A percentile compares a stretch with the other conserved stretches of the same genome.
Conservation (phyloP, 2,113 vertebrate genomes). For the Spizaetus ornatus region DNA sequence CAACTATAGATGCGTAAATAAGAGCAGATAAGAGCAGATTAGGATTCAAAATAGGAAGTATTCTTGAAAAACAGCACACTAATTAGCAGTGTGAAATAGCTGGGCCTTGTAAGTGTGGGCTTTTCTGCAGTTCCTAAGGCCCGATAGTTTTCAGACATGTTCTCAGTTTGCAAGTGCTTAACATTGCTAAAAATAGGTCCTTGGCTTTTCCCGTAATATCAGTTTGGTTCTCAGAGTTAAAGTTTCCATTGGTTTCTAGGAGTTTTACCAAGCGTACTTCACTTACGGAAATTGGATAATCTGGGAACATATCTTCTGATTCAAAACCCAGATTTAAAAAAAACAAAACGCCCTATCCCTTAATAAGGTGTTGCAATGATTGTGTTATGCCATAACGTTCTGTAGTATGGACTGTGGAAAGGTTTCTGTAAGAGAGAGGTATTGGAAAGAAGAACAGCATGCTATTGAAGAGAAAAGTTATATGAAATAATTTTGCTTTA, state of each 20-base stretch:
- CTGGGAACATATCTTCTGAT: not conserved
- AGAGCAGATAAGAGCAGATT: not conserved
- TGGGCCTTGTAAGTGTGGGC: not conserved
- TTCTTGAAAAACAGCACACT: not conserved
- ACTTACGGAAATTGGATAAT: not conserved
- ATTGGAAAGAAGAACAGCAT: not conserved
- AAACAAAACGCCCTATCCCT: fast-evolving
- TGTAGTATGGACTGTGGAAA: not conserved
- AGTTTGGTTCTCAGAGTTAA: not conserved
- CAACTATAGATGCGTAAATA: not conserved
- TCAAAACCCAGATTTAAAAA: not conserved
- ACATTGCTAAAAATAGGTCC: not conserved
- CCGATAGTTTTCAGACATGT: not conserved
- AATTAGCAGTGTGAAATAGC: not conserved
- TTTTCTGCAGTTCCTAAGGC: not conserved
- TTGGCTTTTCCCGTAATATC: not conserved
- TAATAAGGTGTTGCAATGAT: not conserved
- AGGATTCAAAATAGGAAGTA: not conserved
- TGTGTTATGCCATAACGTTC: not conserved
- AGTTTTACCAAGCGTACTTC: not conserved
- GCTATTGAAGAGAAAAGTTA: not conserved
- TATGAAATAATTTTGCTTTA: not conserved
- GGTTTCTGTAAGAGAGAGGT: not conserved
- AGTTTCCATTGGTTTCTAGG: not conserved
- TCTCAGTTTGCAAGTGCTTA: not conserved